Percentiles rank a stretch among this genome's conserved stretches.
These are phyloP conservation scores for Chaunax sp. DNA, from an alignment of 2,797 vertebrate species.

Conservation along the genomic window DNA sequence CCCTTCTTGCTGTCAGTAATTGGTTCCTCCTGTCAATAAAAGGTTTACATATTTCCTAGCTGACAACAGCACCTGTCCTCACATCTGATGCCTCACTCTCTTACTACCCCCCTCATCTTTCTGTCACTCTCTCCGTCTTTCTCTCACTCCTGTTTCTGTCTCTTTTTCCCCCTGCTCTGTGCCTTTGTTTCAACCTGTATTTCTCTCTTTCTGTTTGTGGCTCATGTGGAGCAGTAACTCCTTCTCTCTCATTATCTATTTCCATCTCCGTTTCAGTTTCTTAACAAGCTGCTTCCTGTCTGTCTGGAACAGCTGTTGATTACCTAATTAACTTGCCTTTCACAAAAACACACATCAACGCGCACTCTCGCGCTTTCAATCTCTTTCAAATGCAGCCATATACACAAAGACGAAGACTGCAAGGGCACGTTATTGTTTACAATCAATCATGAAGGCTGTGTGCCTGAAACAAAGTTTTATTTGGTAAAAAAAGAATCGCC, in stretches of 20 bases:
- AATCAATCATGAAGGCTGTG: conserved; percentile 50
- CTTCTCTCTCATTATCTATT: conserved; percentile 71
- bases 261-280: conserved; percentile 69
- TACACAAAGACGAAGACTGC: conserved; percentile 22
- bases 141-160: background rate
- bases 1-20: conserved; percentile 53
- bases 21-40: conserved; percentile 63
- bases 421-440: conserved; percentile 43
- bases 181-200: conserved; percentile 37
- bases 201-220: conserved; percentile 41
- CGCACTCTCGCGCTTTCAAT: background rate
- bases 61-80: conserved; percentile 68
- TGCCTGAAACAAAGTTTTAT: conserved; percentile 34
- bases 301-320: conserved; percentile 80
- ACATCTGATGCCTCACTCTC: conserved; percentile 38
- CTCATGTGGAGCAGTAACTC: conserved; percentile 16
- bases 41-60: conserved; percentile 57
- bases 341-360: conserved; percentile 31
- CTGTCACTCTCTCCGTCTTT: conserved; percentile 13
- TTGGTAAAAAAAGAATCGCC: conserved; percentile 18
- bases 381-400: conserved; percentile 1
- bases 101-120: conserved; percentile 5
- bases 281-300: conserved; percentile 81
- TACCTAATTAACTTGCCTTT: conserved; percentile 76
- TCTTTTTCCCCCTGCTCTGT: conserved; percentile 12